These are phyloP conservation scores for Rhopalosiphum nymphaeae DNA, from an alignment of 2,888 invertebrate species.

Conservation along the genomic window DNA sequence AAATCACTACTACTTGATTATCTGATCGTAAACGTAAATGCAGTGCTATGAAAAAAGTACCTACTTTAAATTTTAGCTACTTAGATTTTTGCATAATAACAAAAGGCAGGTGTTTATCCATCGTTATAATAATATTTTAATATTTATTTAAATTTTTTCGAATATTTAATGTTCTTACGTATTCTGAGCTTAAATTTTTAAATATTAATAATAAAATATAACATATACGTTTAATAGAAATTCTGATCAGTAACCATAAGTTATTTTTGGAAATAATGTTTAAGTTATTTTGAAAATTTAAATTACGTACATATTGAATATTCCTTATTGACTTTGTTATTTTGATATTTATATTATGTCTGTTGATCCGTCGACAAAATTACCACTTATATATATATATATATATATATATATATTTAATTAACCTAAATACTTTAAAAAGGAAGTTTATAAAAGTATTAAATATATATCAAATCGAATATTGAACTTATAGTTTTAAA, in stretches of 20 bases:
- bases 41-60: too few species aligned
- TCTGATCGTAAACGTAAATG: neutral
- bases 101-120: neutral
- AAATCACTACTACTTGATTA: neutral
- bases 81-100: neutral
- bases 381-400: neutral
- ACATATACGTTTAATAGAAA: neutral
- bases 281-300: neutral
- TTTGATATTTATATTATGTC: neutral
- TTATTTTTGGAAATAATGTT: neutral
- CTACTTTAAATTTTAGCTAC: neutral
- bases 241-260: too few species aligned
- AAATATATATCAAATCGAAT: neutral
- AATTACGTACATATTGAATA: neutral
- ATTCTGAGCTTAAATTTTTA: neutral
- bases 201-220: neutral
- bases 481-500: neutral
- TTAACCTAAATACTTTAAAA: neutral
- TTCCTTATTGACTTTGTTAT: neutral
- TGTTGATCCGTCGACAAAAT: neutral
- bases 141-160: neutral
- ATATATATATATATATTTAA: neutral
- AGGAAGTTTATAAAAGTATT: neutral
- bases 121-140: neutral
- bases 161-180: neutral